Percentiles rank a stretch among this genome's conserved stretches.
Conservation (phyloP, 2,113 vertebrate genomes). For the Arenaria interpres region DNA sequence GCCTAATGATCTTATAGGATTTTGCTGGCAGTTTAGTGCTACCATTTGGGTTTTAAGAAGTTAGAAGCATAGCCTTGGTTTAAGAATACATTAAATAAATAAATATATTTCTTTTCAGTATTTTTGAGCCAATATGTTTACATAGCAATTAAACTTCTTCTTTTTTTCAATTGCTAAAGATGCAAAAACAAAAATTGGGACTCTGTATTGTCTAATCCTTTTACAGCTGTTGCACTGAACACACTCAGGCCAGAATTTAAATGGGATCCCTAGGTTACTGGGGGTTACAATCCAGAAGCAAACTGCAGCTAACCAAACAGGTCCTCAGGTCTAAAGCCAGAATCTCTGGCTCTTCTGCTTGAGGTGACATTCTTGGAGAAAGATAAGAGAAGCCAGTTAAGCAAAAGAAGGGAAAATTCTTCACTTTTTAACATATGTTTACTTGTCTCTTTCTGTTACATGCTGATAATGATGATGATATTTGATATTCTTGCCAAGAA, state of each 20-base stretch:
- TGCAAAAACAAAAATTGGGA: background rate
- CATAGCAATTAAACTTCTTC: background rate
- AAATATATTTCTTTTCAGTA: background rate
- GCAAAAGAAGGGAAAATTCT: background rate
- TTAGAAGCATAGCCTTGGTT: background rate
- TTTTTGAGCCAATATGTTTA: background rate
- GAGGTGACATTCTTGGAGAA: conserved; percentile 24
- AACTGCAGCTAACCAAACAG: conserved; percentile 12
- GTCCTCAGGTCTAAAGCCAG: background rate
- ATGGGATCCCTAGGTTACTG: background rate
- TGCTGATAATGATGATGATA: background rate
- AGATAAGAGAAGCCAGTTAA: background rate
- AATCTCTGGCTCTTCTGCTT: background rate
- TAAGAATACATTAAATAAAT: background rate
- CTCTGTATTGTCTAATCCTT: background rate
- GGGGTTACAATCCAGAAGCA: background rate
- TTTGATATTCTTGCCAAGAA: conserved; percentile 18
- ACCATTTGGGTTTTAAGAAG: background rate
- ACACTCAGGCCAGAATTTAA: background rate
- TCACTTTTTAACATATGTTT: background rate
- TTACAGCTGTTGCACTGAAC: background rate
- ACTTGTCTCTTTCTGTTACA: background rate
- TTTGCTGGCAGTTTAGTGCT: background rate
- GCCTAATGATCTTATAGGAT: background rate
- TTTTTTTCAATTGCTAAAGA: background rate